Evolutionary conservation across 2,113 vertebrate genomes (phyloP).

Genomic region (Ophthalmolycus amberensis): DNA sequence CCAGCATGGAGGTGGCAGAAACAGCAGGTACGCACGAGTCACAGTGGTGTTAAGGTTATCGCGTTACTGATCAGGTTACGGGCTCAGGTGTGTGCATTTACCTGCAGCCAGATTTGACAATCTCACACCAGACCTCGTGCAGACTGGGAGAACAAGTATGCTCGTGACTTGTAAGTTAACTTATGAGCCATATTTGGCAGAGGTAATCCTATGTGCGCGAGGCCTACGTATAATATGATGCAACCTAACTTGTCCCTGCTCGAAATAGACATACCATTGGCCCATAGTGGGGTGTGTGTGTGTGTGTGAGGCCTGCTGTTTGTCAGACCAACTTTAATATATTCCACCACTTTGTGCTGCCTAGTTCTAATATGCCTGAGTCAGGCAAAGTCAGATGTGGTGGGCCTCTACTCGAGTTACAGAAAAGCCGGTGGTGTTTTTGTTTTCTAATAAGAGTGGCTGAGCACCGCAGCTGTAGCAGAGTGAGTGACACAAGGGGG

Average conservation of each 20-base stretch:
- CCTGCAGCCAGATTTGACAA: conserved; percentile 3
- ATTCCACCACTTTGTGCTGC: conserved; percentile 15
- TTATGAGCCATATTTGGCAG: conserved; percentile 54
- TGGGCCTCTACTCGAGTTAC: conserved; percentile 54
- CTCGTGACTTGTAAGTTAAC: background rate
- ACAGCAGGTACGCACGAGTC: conserved; percentile 87
- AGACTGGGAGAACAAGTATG: background rate
- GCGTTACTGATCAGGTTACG: background rate
- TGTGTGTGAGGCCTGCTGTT: background rate
- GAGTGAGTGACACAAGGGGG: background rate
- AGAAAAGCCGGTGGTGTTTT: conserved; percentile 37
- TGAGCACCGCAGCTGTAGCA: conserved; percentile 8
- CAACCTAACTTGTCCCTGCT: conserved; percentile 56
- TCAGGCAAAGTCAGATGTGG: background rate
- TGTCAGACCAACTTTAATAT: conserved; percentile 9
- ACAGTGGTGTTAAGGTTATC: conserved; percentile 16
- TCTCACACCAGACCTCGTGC: background rate
- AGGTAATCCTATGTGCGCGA: conserved; percentile 39
- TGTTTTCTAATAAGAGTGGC: conserved; percentile 1
- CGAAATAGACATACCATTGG: conserved; percentile 61
- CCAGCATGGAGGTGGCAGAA: conserved; percentile 95
- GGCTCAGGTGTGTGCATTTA: conserved; percentile 6
- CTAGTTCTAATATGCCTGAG: conserved; percentile 24
- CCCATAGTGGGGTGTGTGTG: background rate
- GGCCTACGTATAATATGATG: conserved; percentile 62